phyloP scores from a whole-genome alignment of 2,888 invertebrate genomes.

The Sarcophaga rosellei region DNA sequence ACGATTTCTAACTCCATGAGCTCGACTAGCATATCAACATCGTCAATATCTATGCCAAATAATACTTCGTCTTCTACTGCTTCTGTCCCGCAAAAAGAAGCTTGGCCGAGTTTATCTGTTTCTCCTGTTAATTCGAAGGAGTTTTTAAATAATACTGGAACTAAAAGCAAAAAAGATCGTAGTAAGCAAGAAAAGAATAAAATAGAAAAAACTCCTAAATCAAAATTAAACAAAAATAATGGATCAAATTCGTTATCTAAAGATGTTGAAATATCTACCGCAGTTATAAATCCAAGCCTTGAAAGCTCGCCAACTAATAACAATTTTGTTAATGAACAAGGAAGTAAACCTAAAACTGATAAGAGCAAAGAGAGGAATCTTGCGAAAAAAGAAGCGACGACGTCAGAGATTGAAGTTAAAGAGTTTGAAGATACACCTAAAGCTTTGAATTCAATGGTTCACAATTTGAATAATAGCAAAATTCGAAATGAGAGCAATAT shows the following conservation, averaged over 20 bases:
- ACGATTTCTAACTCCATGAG: conserved; percentile 71
- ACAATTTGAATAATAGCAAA: conserved; percentile 40
- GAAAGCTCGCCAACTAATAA: conserved; percentile 20
- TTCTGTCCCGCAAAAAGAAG: conserved; percentile 84
- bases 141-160: conserved; percentile 67
- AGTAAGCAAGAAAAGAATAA: conserved; percentile 82
- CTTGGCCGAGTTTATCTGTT: conserved; percentile 87
- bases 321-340: conserved; percentile 44
- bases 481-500: conserved; percentile 31
- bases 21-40: conserved; percentile 67
- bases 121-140: conserved; percentile 82
- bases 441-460: not conserved
- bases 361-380: conserved; percentile 38
- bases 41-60: conserved; percentile 49
- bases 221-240: conserved; percentile 79
- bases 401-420: conserved; percentile 22
- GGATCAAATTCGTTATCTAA: conserved; percentile 62
- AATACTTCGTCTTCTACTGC: conserved; percentile 61
- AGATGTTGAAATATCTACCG: conserved; percentile 69
- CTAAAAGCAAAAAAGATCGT: conserved; percentile 75
- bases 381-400: conserved; percentile 34
- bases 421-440: not conserved
- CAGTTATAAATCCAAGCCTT: conserved; percentile 69
- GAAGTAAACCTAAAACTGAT: conserved; percentile 41
- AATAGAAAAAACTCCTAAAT: conserved; percentile 81